Conservation (phyloP, 2,797 vertebrate species). For the Holocentrus rufus region DNA sequence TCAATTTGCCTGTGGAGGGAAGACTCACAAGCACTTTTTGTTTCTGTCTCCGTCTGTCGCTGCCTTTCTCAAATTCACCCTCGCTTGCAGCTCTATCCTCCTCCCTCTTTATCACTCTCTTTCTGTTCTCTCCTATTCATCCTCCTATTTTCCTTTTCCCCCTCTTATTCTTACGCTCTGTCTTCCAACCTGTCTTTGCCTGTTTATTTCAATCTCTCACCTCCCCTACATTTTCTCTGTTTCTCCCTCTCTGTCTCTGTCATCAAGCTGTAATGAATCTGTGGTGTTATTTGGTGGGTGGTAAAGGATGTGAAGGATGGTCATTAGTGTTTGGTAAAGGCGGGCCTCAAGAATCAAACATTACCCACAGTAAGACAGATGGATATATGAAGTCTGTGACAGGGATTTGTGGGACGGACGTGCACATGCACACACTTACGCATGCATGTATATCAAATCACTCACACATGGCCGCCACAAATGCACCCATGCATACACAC, state of each 20-base stretch:
- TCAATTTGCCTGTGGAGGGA: constrained; percentile 71
- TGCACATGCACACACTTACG: not conserved
- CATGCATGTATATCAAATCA: constrained; percentile 45
- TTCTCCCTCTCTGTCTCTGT: constrained; percentile 34
- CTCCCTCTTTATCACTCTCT: constrained; percentile 58
- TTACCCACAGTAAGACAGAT: constrained; percentile 54
- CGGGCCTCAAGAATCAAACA: constrained; percentile 38
- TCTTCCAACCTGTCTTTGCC: constrained; percentile 18
- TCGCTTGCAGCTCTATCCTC: constrained; percentile 14
- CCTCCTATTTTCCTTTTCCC: constrained; percentile 34
- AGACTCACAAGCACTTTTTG: constrained; percentile 56
- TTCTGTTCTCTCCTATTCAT: constrained; percentile 54
- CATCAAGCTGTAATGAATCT: constrained; percentile 73
- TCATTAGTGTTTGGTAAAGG: constrained; percentile 55
- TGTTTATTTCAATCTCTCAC: constrained; percentile 45
- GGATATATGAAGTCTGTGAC: constrained; percentile 43
- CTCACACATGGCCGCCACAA: constrained; percentile 40
- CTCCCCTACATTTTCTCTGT: constrained; percentile 14
- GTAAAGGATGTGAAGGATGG: constrained; percentile 52
- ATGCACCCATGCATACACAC: constrained; percentile 30
- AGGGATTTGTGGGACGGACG: constrained; percentile 36
- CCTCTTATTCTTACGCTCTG: constrained; percentile 32
- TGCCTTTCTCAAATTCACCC: constrained; percentile 45
- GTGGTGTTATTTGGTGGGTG: constrained; percentile 63
- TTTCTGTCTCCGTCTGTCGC: constrained; percentile 62